phyloP scores from a whole-genome alignment of 2,888 invertebrate genomes.

The Priapulus caudatus region DNA sequence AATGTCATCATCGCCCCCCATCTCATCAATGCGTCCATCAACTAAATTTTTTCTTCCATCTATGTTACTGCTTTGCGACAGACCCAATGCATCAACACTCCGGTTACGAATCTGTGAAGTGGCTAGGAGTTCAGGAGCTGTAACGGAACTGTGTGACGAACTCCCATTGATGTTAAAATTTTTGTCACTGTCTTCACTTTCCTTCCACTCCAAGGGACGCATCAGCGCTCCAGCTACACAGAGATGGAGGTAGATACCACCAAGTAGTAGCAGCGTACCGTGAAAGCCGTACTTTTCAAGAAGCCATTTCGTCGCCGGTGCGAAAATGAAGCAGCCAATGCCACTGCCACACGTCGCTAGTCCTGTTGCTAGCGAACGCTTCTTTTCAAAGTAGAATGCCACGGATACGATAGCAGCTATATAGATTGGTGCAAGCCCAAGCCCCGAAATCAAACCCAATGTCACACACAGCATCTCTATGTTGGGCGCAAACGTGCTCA shows the following conservation, averaged over 20 bases:
- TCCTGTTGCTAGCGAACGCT: slow-evolving; percentile 14
- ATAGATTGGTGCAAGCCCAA: slow-evolving; percentile 13
- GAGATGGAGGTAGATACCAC: slow-evolving; percentile 7
- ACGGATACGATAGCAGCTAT: slow-evolving; percentile 14
- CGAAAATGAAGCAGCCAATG: slow-evolving; percentile 11
- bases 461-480: slow-evolving; percentile 66
- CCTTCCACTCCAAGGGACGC: slow-evolving; percentile 5
- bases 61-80: no score
- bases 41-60: no score
- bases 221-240: slow-evolving; percentile 6
- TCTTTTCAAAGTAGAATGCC: slow-evolving; percentile 15
- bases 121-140: no score
- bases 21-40: no score
- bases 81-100: no score
- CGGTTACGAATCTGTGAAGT: no score
- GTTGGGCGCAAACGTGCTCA: slow-evolving; percentile 57
- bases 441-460: slow-evolving; percentile 11
- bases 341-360: slow-evolving; percentile 10
- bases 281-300: slow-evolving; percentile 6
- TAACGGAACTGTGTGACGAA: no score
- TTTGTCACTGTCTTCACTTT: no score
- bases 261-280: slow-evolving; percentile 4
- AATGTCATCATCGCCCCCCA: no score
- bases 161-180: no score
- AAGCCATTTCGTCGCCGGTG: slow-evolving; percentile 11